Evolutionary conservation across 2,888 invertebrate species (phyloP).

Genomic region (Metacarcinus magister): DNA sequence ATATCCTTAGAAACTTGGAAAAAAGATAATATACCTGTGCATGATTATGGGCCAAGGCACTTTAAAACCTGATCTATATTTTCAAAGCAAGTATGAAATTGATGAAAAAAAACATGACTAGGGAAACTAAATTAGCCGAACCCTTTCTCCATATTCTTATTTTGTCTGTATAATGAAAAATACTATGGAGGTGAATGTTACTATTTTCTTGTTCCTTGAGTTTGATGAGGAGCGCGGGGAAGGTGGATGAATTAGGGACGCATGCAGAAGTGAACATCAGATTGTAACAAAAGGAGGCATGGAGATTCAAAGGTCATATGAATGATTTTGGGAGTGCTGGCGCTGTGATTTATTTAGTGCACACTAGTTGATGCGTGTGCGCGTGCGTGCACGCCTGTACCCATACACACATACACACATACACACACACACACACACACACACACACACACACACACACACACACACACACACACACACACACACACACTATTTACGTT

Average conservation of each 20-base stretch:
- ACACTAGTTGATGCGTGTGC: not conserved
- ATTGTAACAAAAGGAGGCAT: not conserved
- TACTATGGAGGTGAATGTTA: not conserved
- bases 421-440: slow-evolving; percentile 51
- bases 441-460: slow-evolving; percentile 14
- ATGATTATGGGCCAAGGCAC: not conserved
- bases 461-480: not conserved
- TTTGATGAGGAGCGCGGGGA: not conserved
- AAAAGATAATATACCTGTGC: slow-evolving; percentile 14
- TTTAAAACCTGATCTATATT: not conserved
- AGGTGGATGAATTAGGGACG: not conserved
- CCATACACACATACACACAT: slow-evolving; percentile 29
- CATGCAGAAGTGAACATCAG: not conserved
- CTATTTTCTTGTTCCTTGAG: not conserved
- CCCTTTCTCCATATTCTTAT: not conserved
- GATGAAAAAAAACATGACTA: not conserved
- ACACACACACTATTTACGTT: not conserved
- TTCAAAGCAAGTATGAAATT: not conserved
- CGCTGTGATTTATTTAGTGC: not conserved
- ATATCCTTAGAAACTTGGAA: not conserved
- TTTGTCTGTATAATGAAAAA: not conserved
- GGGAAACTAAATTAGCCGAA: not conserved
- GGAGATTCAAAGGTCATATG: not conserved
- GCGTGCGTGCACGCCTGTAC: not conserved
- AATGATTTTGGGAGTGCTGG: not conserved